Percentiles rank a stretch among this genome's conserved stretches.
These are phyloP conservation scores for Drosophila engyochracea DNA, from an alignment of 2,888 invertebrate genomes.

Conservation along the genomic window DNA sequence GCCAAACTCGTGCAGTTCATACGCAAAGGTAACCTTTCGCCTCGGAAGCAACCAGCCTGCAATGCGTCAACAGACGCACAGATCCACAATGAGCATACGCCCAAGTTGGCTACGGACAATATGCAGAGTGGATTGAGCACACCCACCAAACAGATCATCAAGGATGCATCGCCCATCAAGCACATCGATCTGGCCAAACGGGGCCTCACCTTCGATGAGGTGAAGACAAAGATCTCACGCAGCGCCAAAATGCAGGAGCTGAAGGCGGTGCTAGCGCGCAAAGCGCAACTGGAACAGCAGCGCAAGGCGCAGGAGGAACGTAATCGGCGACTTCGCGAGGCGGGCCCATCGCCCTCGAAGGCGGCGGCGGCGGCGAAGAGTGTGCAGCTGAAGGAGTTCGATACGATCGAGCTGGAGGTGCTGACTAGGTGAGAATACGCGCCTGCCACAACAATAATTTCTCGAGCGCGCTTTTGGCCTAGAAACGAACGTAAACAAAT, in stretches of 20 bases:
- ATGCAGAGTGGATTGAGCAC: constrained; percentile 81
- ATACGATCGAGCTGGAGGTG: constrained; percentile 91
- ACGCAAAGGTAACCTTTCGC: constrained; percentile 84
- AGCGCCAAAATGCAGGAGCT: constrained; percentile 90
- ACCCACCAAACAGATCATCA: constrained; percentile 84
- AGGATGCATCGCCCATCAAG: constrained; percentile 81
- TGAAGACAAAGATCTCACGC: constrained; percentile 89
- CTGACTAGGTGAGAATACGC: constrained; percentile 88
- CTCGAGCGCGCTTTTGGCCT: constrained; percentile 56
- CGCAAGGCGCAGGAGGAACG: constrained; percentile 85
- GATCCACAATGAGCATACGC: constrained; percentile 65
- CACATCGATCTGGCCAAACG: constrained; percentile 84
- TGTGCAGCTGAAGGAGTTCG: constrained; percentile 88
- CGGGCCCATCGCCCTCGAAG: constrained; percentile 69
- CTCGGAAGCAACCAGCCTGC: constrained; percentile 76
- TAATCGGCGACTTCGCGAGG: constrained; percentile 80
- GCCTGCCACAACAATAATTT: constrained; percentile 69
- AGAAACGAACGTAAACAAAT: constrained; percentile 70
- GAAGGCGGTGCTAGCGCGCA: constrained; percentile 88
- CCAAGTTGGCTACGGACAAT: constrained; percentile 66
- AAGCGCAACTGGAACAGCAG: constrained; percentile 89
- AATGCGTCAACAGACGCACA: constrained; percentile 24
- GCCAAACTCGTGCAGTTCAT: constrained; percentile 84
- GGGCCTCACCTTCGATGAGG: constrained; percentile 89
- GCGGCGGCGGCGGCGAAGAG: constrained; percentile 66